Evolutionary conservation across 1,140 invertebrate genomes (phyloP).

Genomic region (Chironomus striatipennis): DNA sequence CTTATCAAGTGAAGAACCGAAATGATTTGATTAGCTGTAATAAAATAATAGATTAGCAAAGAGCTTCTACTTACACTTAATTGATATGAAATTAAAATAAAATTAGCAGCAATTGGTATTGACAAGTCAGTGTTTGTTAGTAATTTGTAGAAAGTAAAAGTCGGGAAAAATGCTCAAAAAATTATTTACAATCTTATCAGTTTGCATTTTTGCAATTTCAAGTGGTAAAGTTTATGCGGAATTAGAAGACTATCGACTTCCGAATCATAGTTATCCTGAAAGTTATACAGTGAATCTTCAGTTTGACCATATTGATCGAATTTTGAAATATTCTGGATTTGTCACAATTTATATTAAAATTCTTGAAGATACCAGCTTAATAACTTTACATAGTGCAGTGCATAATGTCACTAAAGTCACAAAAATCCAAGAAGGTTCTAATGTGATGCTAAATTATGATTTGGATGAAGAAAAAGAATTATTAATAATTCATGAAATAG

Average conservation of each 20-base stretch:
- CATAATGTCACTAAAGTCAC: not conserved
- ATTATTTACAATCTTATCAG: not conserved
- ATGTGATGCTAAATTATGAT: not conserved
- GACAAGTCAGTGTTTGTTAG: not conserved
- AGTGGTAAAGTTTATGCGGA: not conserved
- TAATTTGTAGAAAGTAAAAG: not conserved
- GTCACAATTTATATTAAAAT: not conserved
- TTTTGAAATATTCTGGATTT: not conserved
- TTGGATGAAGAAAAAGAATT: not conserved
- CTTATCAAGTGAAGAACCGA: not conserved
- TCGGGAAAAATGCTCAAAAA: not conserved
- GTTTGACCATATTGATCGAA: not conserved
- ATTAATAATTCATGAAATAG: not conserved
- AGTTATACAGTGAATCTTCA: not conserved
- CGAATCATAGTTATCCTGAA: not conserved
- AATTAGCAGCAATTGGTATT: no score
- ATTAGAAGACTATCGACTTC: not conserved
- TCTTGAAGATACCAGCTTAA: not conserved
- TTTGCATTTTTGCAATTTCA: not conserved
- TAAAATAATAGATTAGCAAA: no score
- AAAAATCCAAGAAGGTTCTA: not conserved
- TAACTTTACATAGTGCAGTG: not conserved
- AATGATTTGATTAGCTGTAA: no score
- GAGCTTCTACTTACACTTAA: no score
- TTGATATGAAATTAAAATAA: no score